A percentile compares a stretch with the other conserved stretches of the same genome.
phyloP scores from a whole-genome alignment of 2,888 invertebrate genomes.

The Anagyrus pseudococci region DNA sequence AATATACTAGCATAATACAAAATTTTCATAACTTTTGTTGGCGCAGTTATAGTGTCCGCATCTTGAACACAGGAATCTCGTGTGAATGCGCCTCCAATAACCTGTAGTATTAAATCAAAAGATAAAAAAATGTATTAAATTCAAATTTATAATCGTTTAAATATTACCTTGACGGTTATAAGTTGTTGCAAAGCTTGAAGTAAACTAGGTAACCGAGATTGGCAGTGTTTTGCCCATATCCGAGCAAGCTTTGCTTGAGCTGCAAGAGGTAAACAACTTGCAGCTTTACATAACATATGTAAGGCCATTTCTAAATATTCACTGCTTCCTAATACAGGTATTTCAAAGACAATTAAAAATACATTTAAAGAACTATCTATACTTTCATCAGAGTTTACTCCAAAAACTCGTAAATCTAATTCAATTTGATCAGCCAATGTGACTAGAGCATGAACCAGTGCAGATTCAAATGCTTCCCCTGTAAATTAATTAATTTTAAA shows the following conservation, averaged over 20 bases:
- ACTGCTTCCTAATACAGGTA: slow-evolving; percentile 74
- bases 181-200: slow-evolving; percentile 85
- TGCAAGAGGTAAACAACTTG: slow-evolving; percentile 73
- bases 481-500: slow-evolving; percentile 1
- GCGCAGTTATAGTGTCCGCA: slow-evolving; percentile 81
- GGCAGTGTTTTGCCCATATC: slow-evolving; percentile 78
- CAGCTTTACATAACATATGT: slow-evolving; percentile 79
- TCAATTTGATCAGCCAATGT: slow-evolving; percentile 76
- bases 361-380: slow-evolving; percentile 66
- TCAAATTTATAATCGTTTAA: neutral
- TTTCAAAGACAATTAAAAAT: slow-evolving; percentile 79
- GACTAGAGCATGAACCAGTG: slow-evolving; percentile 77
- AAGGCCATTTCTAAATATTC: slow-evolving; percentile 85
- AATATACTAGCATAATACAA: slow-evolving; percentile 87
- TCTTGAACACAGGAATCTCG: slow-evolving; percentile 82
- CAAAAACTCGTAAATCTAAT: slow-evolving; percentile 71
- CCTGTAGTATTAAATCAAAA: slow-evolving; percentile 51
- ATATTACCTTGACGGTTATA: slow-evolving; percentile 73
- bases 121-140: neutral
- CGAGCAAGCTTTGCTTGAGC: slow-evolving; percentile 82
- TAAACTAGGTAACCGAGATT: slow-evolving; percentile 69
- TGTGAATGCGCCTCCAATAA: slow-evolving; percentile 78
- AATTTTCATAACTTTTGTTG: slow-evolving; percentile 89
- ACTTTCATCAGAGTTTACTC: slow-evolving; percentile 65
- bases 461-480: slow-evolving; percentile 67